Evolutionary conservation across 2,797 vertebrate genomes (phyloP), one percentile per base, ranked within the genome.

Genomic region (Oreonectes daqikongensis): DNA sequence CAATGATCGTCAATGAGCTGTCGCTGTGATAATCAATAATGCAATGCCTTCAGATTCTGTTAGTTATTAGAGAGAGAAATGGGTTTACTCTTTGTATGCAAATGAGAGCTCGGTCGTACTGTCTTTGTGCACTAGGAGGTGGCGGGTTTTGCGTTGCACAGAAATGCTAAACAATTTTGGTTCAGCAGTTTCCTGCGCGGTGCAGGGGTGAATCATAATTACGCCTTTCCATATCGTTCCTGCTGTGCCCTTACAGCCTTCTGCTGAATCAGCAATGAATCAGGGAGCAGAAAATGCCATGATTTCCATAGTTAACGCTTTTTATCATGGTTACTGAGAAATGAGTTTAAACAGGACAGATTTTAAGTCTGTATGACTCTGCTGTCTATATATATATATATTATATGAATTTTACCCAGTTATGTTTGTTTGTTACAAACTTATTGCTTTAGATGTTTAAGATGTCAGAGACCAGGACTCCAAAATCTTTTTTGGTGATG

Each of bases 261-360:
- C 35, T 76, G 83, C 83, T 84, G 83, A 84, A 77, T 84, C 46
- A 26, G 38, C 80, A 72, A 69, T 69, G 71, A 73, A 74, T 75
- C 80, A 69, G 78, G 75, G 63, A 9, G 61, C 17, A 52, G 71
- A 71, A 80, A 84, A 78, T 75, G 60, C 66, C 63, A 24, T 42
- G 55, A 63, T 76, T 81, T 83, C 59, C 66, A 79, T 71, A 57
- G 64, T 67, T 69, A 75, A 79, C 69, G 55, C 68, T 75, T 69
- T 82, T 76, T 30, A 11, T 89, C 85, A 85, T 82, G 72, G 85
- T 79, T 84, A 83, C 64, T 35, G 79, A 73, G 46, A 38, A 72
- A 69, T 74, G 50, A 18, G 69, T 48, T 76, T 75, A 69, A 75
- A 59, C 55, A 71, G 52, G 40, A 68, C 26, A n/a, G 64, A 32